Base-by-base conservation (phyloP, 2,797 vertebrate species). In the Microctenopoma steveboyesi region DNA sequence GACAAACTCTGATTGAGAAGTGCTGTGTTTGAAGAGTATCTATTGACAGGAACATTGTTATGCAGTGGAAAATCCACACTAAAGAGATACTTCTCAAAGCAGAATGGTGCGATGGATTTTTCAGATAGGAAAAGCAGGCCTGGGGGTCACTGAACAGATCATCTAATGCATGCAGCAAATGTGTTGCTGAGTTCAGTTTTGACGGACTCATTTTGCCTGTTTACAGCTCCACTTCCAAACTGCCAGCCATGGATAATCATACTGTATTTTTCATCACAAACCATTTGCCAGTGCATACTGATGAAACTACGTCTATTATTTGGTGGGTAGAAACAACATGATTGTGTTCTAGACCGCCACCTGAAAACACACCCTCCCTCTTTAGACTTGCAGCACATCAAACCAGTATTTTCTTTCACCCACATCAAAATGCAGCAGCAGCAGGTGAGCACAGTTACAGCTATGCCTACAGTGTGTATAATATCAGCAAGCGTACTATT, bases 251-350 rank as follows among this genome's bases (percentile, higher is more conserved):
- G 30, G 33, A 80, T 60, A 57, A 74, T 74, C 18, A 56, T 13
- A 11, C 39, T 12, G 10, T 54, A 66, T 76, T 77, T 78, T 58
- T 69, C 57, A 65, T 70, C 64, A 68, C 55, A 14, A 59, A 65
- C 72, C 62, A 69, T 84, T 81, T 86, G 8, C 67, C 58, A 63
- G 37, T 64, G 79, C 77, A 81, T 69, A 73, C 60, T 69, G 72
- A 86, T 78, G 68, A 82, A 83, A 78, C 79, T 22, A 33, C 35
- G 30, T 51, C 33, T 43, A 27, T 46, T 68, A 33, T 43, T 70
- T n/a, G 30, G 54, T 3, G 22, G 14, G 50, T 25, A 27, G 57
- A 64, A 74, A 78, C 58, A 63, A 69, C 62, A 57, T 45, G 60
- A 81, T 63, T 40, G 45, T 33, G 42, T 73, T 30, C 63, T 51